A percentile compares a stretch with the other conserved stretches of the same genome.
phyloP scores from a whole-genome alignment of 64 coral and sea anemone species.

The Orbicella faveolata region DNA sequence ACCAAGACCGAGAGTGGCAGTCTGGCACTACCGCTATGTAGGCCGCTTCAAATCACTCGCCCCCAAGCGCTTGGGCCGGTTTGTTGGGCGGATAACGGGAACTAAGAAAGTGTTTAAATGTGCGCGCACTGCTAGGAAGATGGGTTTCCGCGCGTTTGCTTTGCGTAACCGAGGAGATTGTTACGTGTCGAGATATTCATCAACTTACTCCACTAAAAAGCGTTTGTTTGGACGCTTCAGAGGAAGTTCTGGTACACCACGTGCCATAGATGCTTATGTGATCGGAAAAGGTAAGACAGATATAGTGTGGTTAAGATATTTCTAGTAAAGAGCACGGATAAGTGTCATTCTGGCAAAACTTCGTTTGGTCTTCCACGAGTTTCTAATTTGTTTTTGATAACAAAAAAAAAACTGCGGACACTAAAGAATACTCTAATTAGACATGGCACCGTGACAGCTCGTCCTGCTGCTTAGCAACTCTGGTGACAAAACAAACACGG shows the following conservation, averaged over 20 bases:
- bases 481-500: no score
- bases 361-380: no score
- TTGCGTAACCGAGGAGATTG: constrained; percentile 35
- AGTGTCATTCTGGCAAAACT: no score
- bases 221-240: constrained; percentile 20
- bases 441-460: no score
- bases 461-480: no score
- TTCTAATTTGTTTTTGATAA: no score
- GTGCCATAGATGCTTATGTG: constrained; percentile 20
- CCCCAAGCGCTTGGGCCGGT: background rate
- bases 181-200: constrained; percentile 20
- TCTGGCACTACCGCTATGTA: background rate
- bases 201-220: background rate
- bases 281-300: constrained; percentile 13
- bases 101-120: constrained; percentile 26
- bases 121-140: background rate
- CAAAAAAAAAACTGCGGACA: no score
- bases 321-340: no score
- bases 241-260: background rate
- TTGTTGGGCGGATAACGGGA: constrained; percentile 11
- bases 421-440: no score
- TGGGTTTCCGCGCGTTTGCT: constrained; percentile 14
- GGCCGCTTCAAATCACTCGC: constrained; percentile 23
- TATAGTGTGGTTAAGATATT: background rate
- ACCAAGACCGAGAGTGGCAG: background rate